A percentile compares a stretch with the other conserved stretches of the same genome.
These are phyloP conservation scores for Lathamus discolor DNA, from an alignment of 2,113 vertebrate genomes.

Conservation along the genomic window DNA sequence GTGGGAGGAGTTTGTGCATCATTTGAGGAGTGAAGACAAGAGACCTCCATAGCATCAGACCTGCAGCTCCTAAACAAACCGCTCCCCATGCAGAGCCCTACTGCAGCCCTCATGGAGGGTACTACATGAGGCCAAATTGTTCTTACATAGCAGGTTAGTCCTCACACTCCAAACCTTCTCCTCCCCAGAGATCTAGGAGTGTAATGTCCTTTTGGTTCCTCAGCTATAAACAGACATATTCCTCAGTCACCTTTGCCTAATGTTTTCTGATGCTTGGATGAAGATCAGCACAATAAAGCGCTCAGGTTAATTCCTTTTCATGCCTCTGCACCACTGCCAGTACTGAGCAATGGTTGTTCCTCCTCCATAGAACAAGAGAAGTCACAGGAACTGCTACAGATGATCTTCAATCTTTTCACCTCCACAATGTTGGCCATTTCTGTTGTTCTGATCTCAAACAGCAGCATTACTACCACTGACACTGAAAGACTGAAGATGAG, in stretches of 20 bases:
- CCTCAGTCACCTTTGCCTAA: background rate
- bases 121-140: background rate
- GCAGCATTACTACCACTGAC: background rate
- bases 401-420: background rate
- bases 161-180: background rate
- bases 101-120: background rate
- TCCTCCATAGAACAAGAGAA: background rate
- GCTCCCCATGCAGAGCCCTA: background rate
- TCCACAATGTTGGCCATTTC: background rate
- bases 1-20: background rate
- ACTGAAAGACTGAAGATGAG: background rate
- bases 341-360: background rate
- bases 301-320: background rate
- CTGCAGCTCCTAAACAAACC: background rate
- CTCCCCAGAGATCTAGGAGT: background rate
- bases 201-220: accelerated
- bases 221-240: background rate
- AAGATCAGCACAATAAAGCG: background rate
- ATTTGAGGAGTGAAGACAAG: background rate
- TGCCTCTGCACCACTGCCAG: background rate
- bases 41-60: background rate
- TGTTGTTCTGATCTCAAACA: background rate
- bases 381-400: background rate
- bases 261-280: background rate
- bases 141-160: background rate